A percentile compares a stretch with the other conserved stretches of the same genome.
Conservation (phyloP, 2,888 invertebrate genomes). For the Eupithecia vulgata region DNA sequence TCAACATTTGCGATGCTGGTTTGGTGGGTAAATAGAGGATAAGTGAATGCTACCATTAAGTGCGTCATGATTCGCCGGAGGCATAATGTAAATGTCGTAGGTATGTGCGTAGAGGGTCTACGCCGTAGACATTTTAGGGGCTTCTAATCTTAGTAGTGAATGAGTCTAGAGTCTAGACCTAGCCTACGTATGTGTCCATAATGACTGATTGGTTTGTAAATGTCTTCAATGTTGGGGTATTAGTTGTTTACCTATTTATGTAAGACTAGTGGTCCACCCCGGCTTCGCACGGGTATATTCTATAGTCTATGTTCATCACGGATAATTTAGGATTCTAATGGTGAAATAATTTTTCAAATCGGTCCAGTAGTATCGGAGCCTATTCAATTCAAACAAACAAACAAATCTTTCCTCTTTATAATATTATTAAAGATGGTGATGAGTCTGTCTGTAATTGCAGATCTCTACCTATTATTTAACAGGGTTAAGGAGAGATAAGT, state of each 20-base stretch:
- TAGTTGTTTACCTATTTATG: too few relatives aligned
- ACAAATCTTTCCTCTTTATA: too few relatives aligned
- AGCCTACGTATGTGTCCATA: background rate
- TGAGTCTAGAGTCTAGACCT: background rate
- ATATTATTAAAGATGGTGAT: background rate
- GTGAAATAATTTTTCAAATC: too few relatives aligned
- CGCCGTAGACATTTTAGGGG: background rate
- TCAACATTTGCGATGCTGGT: background rate
- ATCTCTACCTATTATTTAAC: too few relatives aligned
- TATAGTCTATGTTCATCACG: too few relatives aligned
- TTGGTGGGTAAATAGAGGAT: background rate
- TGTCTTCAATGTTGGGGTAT: background rate
- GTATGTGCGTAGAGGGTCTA: background rate
- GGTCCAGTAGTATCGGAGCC: too few relatives aligned
- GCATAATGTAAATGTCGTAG: background rate
- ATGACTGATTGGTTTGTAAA: background rate
- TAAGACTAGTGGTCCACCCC: too few relatives aligned
- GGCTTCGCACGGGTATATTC: too few relatives aligned
- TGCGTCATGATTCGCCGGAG: background rate
- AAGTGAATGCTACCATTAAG: conserved; percentile 3
- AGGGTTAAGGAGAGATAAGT: too few relatives aligned
- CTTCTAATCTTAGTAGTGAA: background rate
- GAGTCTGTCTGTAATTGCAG: background rate
- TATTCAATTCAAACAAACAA: too few relatives aligned
- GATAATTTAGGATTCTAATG: too few relatives aligned